Evolutionary conservation across 2,888 invertebrate genomes (phyloP), one percentile per base, ranked within the genome.

Genomic region (Drymonia ruficornis): DNA sequence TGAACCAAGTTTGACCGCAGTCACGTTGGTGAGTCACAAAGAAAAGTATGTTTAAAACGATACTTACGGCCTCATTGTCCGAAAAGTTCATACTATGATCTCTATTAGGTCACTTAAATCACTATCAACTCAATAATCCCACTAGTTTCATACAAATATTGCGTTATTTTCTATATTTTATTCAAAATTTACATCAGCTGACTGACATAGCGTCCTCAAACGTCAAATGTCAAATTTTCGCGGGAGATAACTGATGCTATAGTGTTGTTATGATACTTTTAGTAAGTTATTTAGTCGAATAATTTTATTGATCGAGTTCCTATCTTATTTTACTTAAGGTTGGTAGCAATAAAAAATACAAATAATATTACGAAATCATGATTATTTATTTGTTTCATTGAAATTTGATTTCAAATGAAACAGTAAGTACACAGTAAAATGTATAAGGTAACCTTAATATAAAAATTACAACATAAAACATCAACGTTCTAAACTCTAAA

Each of bases 11-110:
- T 5, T 23, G 19, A 23, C n/a, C 44, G 9, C 44, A 18, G 56
- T 56, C 59, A 59, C 52, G 53, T 55, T 61, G 59, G 50, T 11
- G 46, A 52, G 29, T 53, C 29, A 54, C 49, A 47, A 48, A 52
- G 47, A 31, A 38, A 28, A 16, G 1, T 50, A 50, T 38, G 31
- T 29, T 23, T 43, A 53, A 60, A 48, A 50, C 55, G 9, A 59
- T 76, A 89, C 93, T 90, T 74, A 92, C 93, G 51, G 85, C 91
- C 74, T 93, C 93, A 79, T 92, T 93, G 44, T 93, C 93, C 1
- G 93, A 92, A 62, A 87, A 80, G 70, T 90, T 92, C 91, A 91
- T 92, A 51, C 31, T 50, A 47, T 45, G 3, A n/a, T n/a, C 31
- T 56, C 49, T 34, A 12, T 54, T 40, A 7, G 38, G 13, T 49